These are phyloP conservation scores for Andricus quercusramuli DNA, from an alignment of 2,888 invertebrate genomes.

Conservation along the genomic window DNA sequence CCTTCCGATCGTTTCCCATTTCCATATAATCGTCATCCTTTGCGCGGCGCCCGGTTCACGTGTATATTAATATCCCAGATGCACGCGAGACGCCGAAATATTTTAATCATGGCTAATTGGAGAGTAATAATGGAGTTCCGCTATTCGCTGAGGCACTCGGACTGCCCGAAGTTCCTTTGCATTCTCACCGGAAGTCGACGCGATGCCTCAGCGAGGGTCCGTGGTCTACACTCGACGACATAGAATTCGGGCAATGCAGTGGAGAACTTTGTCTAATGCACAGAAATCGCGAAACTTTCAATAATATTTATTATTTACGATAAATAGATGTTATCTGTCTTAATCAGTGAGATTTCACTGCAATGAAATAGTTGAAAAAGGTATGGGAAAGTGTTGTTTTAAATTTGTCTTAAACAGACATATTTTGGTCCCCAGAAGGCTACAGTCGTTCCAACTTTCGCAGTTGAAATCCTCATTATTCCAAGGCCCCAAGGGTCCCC, in stretches of 20 bases:
- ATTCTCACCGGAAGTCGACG: constrained; percentile 63
- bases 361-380: too few species aligned
- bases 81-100: constrained; percentile 78
- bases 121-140: constrained; percentile 78
- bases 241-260: constrained; percentile 35
- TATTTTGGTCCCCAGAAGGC: too few species aligned
- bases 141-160: constrained; percentile 61
- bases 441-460: too few species aligned
- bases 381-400: too few species aligned
- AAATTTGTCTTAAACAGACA: too few species aligned
- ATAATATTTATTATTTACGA: not conserved
- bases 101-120: constrained; percentile 78
- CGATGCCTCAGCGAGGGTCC: constrained; percentile 21
- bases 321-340: not conserved
- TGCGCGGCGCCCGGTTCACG: constrained; percentile 62
- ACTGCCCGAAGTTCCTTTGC: constrained; percentile 68
- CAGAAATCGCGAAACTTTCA: not conserved
- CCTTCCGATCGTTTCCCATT: constrained; percentile 71
- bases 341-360: too few species aligned
- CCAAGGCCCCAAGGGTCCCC: too few species aligned
- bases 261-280: not conserved
- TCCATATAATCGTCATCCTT: constrained; percentile 74
- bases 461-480: too few species aligned
- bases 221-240: constrained; percentile 25
- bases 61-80: constrained; percentile 77